These are phyloP conservation scores for Nyctereutes procyonoides DNA, from an alignment of 2,113 vertebrate genomes.

Conservation along the genomic window DNA sequence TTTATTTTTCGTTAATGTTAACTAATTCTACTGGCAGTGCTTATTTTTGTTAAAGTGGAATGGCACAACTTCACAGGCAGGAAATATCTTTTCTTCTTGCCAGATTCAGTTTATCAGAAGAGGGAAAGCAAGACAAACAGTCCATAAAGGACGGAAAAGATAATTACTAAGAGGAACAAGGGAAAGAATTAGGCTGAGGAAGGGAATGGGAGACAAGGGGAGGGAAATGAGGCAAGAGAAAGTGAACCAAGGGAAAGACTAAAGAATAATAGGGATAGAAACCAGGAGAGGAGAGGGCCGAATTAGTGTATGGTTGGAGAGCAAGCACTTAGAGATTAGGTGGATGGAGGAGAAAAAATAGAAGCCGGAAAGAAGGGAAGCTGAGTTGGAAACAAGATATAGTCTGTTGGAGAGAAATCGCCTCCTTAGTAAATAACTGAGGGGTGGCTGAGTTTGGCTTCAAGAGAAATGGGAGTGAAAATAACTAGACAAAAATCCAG, in stretches of 20 bases:
- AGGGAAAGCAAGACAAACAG: constrained; percentile 55
- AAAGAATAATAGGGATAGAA: neutral
- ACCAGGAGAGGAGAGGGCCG: neutral
- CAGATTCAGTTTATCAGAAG: constrained; percentile 8
- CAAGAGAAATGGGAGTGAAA: neutral
- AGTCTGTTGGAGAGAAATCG: neutral
- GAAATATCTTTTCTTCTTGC: constrained; percentile 4
- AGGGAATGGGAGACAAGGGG: neutral
- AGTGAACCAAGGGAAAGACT: neutral
- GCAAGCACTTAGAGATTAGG: neutral
- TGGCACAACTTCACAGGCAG: constrained; percentile 43
- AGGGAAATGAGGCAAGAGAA: neutral
- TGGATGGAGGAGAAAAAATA: neutral
- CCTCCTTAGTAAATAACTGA: neutral
- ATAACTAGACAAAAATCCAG: neutral
- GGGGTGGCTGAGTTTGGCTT: neutral
- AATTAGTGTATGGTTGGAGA: neutral
- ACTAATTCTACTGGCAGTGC: constrained; percentile 46
- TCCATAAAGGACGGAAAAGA: neutral
- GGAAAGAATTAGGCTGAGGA: neutral
- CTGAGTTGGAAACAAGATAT: neutral
- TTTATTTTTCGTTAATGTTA: constrained; percentile 67
- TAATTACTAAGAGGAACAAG: constrained; percentile 10
- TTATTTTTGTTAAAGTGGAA: constrained; percentile 68
- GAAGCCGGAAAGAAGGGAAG: neutral